Percentiles rank a stretch among this genome's conserved stretches.
phyloP scores from a whole-genome alignment of 2,113 vertebrate species.

The Nipponia nippon region DNA sequence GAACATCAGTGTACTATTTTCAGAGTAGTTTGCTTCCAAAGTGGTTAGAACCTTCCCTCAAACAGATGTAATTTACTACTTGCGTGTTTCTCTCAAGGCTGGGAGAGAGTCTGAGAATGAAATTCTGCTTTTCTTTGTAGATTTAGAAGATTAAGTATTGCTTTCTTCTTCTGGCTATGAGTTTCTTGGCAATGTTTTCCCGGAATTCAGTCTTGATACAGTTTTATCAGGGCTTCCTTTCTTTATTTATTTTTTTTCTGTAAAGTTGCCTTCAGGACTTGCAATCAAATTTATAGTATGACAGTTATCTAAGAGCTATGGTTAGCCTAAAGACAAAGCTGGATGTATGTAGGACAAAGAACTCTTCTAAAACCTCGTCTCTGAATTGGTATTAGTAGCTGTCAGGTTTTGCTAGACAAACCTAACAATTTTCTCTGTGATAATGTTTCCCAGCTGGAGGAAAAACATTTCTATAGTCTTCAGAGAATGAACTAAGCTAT shows the following conservation, averaged over 20 bases:
- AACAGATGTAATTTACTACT: neutral
- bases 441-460: slow-evolving; percentile 17
- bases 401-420: neutral
- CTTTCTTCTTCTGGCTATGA: neutral
- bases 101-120: neutral
- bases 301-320: neutral
- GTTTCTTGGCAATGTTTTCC: neutral
- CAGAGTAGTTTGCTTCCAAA: neutral
- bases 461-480: neutral
- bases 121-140: neutral
- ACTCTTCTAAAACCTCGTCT: neutral
- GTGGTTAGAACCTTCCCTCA: slow-evolving; percentile 9
- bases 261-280: neutral
- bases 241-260: neutral
- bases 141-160: neutral
- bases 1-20: slow-evolving; percentile 16
- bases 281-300: neutral
- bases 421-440: neutral
- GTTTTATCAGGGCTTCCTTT: slow-evolving; percentile 10
- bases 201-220: neutral
- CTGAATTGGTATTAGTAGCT: neutral
- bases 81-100: neutral
- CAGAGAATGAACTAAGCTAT: neutral
- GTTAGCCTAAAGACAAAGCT: neutral
- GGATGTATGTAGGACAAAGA: neutral